Evolutionary conservation across 2,888 invertebrate genomes (phyloP), one percentile per base, ranked within the genome.

Genomic region (Scaeva pyrastri): DNA sequence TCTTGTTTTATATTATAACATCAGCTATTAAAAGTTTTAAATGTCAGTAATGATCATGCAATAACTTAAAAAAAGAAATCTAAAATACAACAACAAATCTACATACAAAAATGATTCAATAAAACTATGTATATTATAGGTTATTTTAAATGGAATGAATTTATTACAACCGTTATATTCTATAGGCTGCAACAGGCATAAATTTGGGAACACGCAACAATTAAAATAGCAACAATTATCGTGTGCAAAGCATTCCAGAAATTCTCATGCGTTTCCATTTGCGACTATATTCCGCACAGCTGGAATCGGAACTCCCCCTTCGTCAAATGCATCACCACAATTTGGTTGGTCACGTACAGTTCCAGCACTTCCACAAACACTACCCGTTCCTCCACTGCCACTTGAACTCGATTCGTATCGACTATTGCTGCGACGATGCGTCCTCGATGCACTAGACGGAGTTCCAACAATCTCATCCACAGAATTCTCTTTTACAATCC

Each of bases 351-450:
- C 82, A 56, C 77, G 74, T 3, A 82, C 45, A n/a, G 77, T 86
- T 12, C 82, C 86, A 71, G 64, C 73, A 86, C 86, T 86, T 58
- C 82, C 86, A 64, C 66, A 82, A 41, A 31, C 71, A 86, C 86
- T 86, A 86, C 82, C 86, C 45, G 77, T 77, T 52, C 86, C 86
- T 74, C 86, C 82, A 82, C 86, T 86, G 41, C 77, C 86, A 82
- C 74, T 86, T 1, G 86, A 86, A 60, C 77, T 82, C 31, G 86
- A 86, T 71, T 87, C 87, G 39, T 79, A 87, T 41, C 82, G 71
- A 14, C 70, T 70, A 74, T 85, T 85, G 50, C 11, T 74, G 31
- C 72, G 81, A 41, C 56, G 21, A 52, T 71, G 82, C 77, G 58
- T 71, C 74, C 74, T 86, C 82, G 86, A 82, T 39, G 39, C 64